These are phyloP conservation scores for Poeciliopsis turneri DNA, from an alignment of 2,797 vertebrate species.

Conservation along the genomic window DNA sequence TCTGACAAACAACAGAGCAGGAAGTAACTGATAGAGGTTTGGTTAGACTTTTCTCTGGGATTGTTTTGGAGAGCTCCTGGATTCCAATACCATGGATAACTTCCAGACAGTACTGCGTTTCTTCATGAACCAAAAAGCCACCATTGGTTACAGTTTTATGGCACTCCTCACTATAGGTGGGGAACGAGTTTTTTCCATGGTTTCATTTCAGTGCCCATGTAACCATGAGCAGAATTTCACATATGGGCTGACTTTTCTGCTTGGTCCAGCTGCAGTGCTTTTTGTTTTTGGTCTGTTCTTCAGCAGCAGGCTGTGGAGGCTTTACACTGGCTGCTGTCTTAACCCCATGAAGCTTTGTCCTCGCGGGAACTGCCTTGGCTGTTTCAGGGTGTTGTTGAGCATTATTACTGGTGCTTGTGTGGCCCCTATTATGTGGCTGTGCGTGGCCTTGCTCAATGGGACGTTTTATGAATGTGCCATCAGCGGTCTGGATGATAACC, in stretches of 20 bases:
- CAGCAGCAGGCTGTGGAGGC: slow-evolving; percentile 85
- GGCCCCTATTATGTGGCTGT: slow-evolving; percentile 93
- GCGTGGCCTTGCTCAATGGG: slow-evolving; percentile 91
- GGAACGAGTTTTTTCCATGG: slow-evolving; percentile 88
- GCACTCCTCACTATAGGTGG: slow-evolving; percentile 90
- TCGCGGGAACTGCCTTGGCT: slow-evolving; percentile 75
- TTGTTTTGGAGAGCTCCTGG: neutral
- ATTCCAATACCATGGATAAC: slow-evolving; percentile 83
- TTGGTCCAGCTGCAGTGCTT: slow-evolving; percentile 88
- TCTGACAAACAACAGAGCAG: slow-evolving; percentile 19
- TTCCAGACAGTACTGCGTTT: slow-evolving; percentile 86
- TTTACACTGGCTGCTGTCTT: slow-evolving; percentile 91
- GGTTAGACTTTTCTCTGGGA: slow-evolving; percentile 2
- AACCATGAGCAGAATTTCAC: slow-evolving; percentile 84
- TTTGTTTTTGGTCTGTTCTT: slow-evolving; percentile 86
- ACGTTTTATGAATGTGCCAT: slow-evolving; percentile 93
- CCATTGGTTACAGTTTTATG: slow-evolving; percentile 93
- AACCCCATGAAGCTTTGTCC: slow-evolving; percentile 88
- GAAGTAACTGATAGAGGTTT: neutral
- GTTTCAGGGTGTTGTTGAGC: slow-evolving; percentile 74
- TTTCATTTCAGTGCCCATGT: slow-evolving; percentile 94
- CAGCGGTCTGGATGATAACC: slow-evolving; percentile 83
- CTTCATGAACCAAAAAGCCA: slow-evolving; percentile 86
- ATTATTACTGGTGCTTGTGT: slow-evolving; percentile 84
- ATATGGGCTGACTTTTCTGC: slow-evolving; percentile 88